Evolutionary conservation across 2,797 vertebrate species (phyloP), one percentile per base, ranked within the genome.

Genomic region (Semotilus atromaculatus): DNA sequence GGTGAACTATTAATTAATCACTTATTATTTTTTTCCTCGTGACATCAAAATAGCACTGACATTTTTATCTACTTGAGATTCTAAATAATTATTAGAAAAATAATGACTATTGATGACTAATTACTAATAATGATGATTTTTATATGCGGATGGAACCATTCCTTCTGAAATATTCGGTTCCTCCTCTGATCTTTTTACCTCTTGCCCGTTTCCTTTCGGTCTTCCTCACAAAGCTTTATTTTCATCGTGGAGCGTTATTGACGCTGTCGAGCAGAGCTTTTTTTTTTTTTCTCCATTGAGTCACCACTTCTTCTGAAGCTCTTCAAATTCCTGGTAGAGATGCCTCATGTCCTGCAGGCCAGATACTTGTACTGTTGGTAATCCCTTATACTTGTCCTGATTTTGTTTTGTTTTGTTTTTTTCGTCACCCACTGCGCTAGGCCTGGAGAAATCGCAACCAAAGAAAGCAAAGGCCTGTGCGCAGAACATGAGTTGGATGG

Each of bases 351-450:
- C 72, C 83, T 55, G 29, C 62, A 71, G 55, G 72, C 82, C 73
- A 78, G 55, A 84, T 84, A 29, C 55, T 19, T 40, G 53, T 84
- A 51, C 9, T 72, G 81, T 83, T 73, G 70, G 70, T 80, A 82
- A 84, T 82, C 58, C 40, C 29, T 81, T 84, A 70, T 58, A 43
- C 67, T 64, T 18, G 29, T 34, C 26, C 14, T 55, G 23, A n/a
- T n/a, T n/a, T n/a, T n/a, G n/a, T n/a, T n/a, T n/a, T n/a, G n/a
- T n/a, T n/a, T n/a, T n/a, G n/a, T 29, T 45, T 18, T 2, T 34
- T 72, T 72, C n/a, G n/a, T 68, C 40, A 55, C 55, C 74, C 29
- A 31, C 70, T 80, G 75, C 19, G 3, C 53, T 64, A 64, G 58
- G 51, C 70, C 40, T 70, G 58, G 45, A 72, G 68, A 83, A 51